Percentiles rank a stretch among this genome's conserved stretches.
Conservation (phyloP, 2,888 invertebrate genomes). For the Girardia tigrina region DNA sequence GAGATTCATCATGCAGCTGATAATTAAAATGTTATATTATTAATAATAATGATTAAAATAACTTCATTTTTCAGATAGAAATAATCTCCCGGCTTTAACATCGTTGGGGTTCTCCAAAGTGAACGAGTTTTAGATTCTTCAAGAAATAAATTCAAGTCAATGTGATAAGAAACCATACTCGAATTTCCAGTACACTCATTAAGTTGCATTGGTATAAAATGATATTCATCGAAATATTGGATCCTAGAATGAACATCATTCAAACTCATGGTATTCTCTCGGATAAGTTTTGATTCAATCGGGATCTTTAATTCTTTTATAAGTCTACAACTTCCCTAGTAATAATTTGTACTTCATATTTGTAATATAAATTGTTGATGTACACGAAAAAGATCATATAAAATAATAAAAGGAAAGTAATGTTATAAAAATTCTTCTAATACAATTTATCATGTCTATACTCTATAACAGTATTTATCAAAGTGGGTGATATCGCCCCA, state of each 20-base stretch:
- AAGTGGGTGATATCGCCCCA: too few relatives aligned
- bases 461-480: too few relatives aligned
- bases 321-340: neutral
- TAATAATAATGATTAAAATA: too few relatives aligned
- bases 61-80: conserved; percentile 16
- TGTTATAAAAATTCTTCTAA: too few relatives aligned
- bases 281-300: neutral
- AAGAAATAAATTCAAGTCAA: neutral
- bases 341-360: too few relatives aligned
- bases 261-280: neutral
- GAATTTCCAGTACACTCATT: neutral
- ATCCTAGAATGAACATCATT: neutral
- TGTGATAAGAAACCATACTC: neutral
- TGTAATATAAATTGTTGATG: too few relatives aligned
- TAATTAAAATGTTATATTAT: too few relatives aligned
- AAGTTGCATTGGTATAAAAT: neutral
- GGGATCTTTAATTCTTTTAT: neutral
- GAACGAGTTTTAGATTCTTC: conserved; percentile 9
- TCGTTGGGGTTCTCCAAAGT: neutral
- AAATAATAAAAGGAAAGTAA: too few relatives aligned
- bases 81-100: conserved; percentile 1
- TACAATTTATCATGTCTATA: too few relatives aligned
- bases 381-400: too few relatives aligned
- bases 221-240: conserved; percentile 5
- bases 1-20: neutral